Conservation (phyloP, 1,140 invertebrate genomes). For the Penaeus vannamei region DNA sequence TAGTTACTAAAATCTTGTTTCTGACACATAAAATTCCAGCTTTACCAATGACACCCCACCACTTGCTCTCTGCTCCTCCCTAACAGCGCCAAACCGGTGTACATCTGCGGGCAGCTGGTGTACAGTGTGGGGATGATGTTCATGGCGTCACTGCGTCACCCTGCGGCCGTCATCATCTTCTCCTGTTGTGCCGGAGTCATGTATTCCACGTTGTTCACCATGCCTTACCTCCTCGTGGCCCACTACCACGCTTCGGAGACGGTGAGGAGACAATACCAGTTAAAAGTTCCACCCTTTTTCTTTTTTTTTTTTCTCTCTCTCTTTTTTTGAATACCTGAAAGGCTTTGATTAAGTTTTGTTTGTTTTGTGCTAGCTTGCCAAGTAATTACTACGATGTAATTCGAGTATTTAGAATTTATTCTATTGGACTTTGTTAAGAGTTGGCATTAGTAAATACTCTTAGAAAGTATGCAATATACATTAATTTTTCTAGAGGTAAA, state of each 20-base stretch:
- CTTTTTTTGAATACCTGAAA: neutral
- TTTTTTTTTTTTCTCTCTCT: neutral
- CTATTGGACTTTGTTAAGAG: too few species aligned
- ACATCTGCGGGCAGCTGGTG: constrained; percentile 90
- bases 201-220: constrained; percentile 97
- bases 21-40: too few species aligned
- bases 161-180: constrained; percentile 87
- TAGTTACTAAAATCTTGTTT: too few species aligned
- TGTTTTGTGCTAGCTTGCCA: too few species aligned
- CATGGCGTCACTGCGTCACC: constrained; percentile 85
- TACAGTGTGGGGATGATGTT: constrained; percentile 91
- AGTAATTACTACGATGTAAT: too few species aligned
- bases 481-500: too few species aligned
- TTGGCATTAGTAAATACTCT: too few species aligned
- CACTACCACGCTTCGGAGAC: constrained; percentile 90
- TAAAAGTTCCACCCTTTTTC: too few species aligned
- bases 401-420: too few species aligned
- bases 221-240: constrained; percentile 94
- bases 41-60: too few species aligned
- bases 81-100: constrained; percentile 85
- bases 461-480: too few species aligned
- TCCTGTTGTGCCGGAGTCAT: constrained; percentile 94
- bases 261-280: constrained; percentile 76
- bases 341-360: too few species aligned
- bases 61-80: neutral